Base-by-base conservation (phyloP, 2,797 vertebrate genomes). In the Trachurus trachurus region DNA sequence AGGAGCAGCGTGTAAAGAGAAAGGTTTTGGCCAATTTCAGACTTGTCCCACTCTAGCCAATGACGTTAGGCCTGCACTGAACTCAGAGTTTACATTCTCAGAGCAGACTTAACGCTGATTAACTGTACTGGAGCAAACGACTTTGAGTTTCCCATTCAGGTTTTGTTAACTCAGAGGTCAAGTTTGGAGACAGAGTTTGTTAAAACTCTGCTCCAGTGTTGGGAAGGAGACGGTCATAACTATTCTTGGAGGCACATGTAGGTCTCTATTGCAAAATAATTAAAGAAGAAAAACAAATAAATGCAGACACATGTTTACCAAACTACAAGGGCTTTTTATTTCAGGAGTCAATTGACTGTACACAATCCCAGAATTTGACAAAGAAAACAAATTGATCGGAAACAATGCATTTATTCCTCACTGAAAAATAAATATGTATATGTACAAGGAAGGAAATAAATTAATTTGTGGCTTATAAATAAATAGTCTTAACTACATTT, bases 361-460 rank as follows among this genome's bases (percentile, higher is more conserved):
- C 22, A 56, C 44, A 53, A 40, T 49, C 34, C 42, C 5, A 54
- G 16, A 68, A 21, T 29, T 65, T 57, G 11, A 54, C 29, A 68
- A 67, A 69, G 26, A 62, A 42, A 65, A 69, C 22, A 45, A 72
- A 6, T 66, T 9, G 2, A 66, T 22, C 1, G 71, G 1, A 79
- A 80, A 67, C 17, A 2, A 64, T n/a, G 11, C 4, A 62, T 81
- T 62, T 40, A 68, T 61, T 71, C 9, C 1, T 12, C n/a, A 39
- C 17, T n/a, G 22, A 59, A 56, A 86, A 85, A 88, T 87, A 91
- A 83, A 89, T 81, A 86, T 17, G 71, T 78, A 83, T 82, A 83
- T 80, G 31, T 85, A 90, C 52, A 83, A 76, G 56, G 71, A 75
- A n/a, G 56, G 71, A 44, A 84, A 93, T 89, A 90, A 83, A 84